Evolutionary conservation across 2,888 invertebrate species (phyloP).

Genomic region (Euphydryas editha): DNA sequence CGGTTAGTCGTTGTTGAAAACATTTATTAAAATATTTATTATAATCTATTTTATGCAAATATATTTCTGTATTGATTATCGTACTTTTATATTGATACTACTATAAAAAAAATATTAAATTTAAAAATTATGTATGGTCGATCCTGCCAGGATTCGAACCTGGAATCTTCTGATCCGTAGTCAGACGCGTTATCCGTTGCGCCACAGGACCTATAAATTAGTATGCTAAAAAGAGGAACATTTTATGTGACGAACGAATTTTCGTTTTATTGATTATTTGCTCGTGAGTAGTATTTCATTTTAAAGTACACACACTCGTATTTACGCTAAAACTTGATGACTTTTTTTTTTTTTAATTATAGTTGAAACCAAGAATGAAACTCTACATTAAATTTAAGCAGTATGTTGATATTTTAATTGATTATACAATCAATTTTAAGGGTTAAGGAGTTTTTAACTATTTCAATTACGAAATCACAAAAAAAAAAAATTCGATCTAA

Average conservation of each 20-base stretch:
- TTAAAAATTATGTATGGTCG: slow-evolving; percentile 47
- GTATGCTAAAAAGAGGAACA: not conserved
- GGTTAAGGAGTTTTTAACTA: not conserved
- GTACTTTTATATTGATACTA: no score
- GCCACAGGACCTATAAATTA: slow-evolving; percentile 80
- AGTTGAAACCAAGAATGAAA: no score
- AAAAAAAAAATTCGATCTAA: not conserved
- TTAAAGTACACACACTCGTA: no score
- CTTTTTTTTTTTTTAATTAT: no score
- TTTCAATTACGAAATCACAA: not conserved
- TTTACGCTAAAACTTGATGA: no score
- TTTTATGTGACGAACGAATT: not conserved
- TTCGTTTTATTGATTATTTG: not conserved
- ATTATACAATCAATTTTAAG: no score
- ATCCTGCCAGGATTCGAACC: slow-evolving; percentile 86
- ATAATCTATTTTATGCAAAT: not conserved
- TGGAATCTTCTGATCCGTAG: slow-evolving; percentile 88
- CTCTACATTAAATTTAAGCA: no score
- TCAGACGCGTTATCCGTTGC: slow-evolving; percentile 88
- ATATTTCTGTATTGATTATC: not conserved
- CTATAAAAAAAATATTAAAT: not conserved
- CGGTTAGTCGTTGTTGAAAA: not conserved
- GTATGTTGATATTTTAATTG: no score
- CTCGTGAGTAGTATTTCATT: no score
- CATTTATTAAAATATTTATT: not conserved